These are phyloP conservation scores for Oxystoma pomonae DNA, from an alignment of 2,888 invertebrate genomes.

Conservation along the genomic window DNA sequence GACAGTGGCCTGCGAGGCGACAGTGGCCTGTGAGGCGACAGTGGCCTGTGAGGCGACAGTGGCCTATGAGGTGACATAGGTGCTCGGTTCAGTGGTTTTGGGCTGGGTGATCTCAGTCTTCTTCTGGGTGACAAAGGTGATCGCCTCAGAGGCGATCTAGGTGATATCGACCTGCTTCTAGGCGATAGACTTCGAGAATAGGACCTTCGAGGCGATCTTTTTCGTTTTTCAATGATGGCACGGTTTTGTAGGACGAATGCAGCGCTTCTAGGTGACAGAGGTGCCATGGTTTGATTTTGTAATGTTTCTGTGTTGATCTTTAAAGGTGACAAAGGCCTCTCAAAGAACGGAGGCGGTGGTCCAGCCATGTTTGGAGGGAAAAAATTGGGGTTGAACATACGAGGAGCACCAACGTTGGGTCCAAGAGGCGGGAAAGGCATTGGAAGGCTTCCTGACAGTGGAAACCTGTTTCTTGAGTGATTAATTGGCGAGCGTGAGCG, in stretches of 20 bases:
- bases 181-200: conserved; percentile 36
- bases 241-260: conserved; percentile 47
- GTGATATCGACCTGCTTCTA: conserved; percentile 18
- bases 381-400: conserved; percentile 20
- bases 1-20: background rate
- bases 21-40: background rate
- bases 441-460: background rate
- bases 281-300: conserved; percentile 38
- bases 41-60: conserved; percentile 26
- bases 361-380: conserved; percentile 22
- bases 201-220: conserved; percentile 43
- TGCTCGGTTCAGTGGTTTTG: conserved; percentile 14
- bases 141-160: conserved; percentile 21
- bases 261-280: conserved; percentile 46
- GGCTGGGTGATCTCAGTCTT: conserved; percentile 11
- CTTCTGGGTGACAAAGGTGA: conserved; percentile 32
- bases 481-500: conserved; percentile 3
- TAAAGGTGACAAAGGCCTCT: conserved; percentile 41
- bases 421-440: conserved; percentile 7
- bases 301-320: conserved; percentile 39
- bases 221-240: conserved; percentile 45
- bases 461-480: background rate
- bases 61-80: conserved; percentile 33
- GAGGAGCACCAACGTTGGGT: conserved; percentile 7
- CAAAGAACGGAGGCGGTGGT: conserved; percentile 30